Conservation (phyloP, 2,797 vertebrate species). For the Esox lucius region DNA sequence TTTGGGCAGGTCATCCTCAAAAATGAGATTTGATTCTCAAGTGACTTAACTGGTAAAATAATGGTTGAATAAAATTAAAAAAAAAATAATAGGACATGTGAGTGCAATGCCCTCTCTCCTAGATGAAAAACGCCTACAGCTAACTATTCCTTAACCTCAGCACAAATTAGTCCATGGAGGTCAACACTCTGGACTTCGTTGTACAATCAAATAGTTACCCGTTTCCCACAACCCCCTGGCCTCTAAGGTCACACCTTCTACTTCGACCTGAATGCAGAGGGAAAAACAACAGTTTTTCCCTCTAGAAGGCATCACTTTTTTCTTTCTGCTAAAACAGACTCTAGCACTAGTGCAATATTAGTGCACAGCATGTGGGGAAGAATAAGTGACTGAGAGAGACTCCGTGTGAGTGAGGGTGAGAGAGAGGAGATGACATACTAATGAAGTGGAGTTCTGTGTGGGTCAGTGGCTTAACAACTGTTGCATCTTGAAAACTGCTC, state of each 20-base stretch:
- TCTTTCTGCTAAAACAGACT: no score
- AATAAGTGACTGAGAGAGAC: not conserved
- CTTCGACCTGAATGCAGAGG: not conserved
- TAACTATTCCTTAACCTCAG: constrained; percentile 3
- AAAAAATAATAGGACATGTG: not conserved
- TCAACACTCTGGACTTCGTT: constrained; percentile 4
- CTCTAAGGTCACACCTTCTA: constrained; percentile 5
- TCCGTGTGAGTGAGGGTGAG: not conserved
- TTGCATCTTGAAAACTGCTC: not conserved
- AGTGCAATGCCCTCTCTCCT: not conserved
- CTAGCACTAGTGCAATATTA: no score
- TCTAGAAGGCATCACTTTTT: no score
- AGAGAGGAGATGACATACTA: not conserved
- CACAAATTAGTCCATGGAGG: constrained; percentile 4
- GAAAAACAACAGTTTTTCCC: no score
- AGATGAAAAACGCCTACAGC: not conserved
- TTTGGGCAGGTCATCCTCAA: no score
- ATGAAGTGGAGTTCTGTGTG: not conserved
- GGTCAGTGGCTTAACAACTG: not conserved
- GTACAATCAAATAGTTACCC: not conserved
- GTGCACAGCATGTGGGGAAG: not conserved
- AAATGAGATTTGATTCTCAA: no score
- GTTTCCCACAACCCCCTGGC: not conserved
- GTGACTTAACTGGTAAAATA: no score
- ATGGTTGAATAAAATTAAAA: no score